Conservation (phyloP, 2,113 vertebrate genomes). For the Murina feae region DNA sequence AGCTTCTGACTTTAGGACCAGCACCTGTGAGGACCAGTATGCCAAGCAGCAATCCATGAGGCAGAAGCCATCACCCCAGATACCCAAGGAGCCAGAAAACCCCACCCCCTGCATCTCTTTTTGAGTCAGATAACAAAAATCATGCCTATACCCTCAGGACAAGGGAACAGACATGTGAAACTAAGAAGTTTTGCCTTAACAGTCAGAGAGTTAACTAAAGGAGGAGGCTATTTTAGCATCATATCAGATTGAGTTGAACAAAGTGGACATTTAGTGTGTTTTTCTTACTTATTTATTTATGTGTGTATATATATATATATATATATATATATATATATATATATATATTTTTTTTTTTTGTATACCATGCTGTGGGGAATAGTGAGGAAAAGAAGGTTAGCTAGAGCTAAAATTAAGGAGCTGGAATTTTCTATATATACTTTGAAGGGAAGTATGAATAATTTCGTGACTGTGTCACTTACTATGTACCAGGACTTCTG, state of each 20-base stretch:
- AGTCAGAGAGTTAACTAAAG: neutral
- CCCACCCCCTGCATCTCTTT: neutral
- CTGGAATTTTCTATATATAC: neutral
- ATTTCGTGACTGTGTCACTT: neutral
- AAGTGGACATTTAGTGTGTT: neutral
- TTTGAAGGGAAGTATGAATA: neutral
- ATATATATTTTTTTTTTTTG: neutral
- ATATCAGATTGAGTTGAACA: neutral
- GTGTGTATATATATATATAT: neutral
- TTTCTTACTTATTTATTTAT: neutral
- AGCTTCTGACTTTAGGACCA: neutral
- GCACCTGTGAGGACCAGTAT: neutral
- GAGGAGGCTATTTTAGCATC: neutral
- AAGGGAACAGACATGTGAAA: neutral
- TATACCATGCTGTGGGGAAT: neutral
- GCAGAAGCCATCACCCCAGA: neutral
- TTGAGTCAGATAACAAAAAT: neutral
- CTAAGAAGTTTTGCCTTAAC: neutral
- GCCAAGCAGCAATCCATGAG: neutral
- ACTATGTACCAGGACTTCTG: neutral
- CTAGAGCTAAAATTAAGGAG: neutral
- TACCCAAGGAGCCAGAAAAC: neutral
- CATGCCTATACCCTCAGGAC: neutral
- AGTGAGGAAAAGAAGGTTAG: neutral
- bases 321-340: too few relatives aligned